phyloP scores from a whole-genome alignment of 1,140 invertebrate genomes.

The Drosophila nikananu region DNA sequence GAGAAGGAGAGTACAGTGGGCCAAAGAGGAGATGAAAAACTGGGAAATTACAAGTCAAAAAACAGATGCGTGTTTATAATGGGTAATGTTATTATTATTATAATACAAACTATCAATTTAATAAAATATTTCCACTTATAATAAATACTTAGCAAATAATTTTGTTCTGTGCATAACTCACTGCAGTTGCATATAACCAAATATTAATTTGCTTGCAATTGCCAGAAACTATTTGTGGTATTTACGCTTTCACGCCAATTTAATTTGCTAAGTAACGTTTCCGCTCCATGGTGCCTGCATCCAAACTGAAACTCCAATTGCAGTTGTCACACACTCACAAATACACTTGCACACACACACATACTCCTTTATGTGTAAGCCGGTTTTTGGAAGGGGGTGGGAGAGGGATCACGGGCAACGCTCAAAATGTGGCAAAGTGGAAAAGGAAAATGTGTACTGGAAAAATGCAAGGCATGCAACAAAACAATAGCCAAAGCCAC shows the following conservation, averaged over 20 bases:
- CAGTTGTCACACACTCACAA: conserved; percentile 42
- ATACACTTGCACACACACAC: conserved; percentile 5
- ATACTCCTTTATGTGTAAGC: conserved; percentile 53
- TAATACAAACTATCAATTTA: neutral
- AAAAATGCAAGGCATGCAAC: conserved; percentile 66
- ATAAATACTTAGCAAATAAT: neutral
- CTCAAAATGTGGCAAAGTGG: conserved; percentile 67
- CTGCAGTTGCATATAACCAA: neutral
- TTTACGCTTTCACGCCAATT: conserved; percentile 44
- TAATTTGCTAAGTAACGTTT: conserved; percentile 24
- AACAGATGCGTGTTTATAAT: too few relatives aligned
- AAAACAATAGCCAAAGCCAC: conserved; percentile 42
- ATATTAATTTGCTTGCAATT: conserved; percentile 1
- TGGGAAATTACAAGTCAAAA: too few relatives aligned
- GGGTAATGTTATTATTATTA: too few relatives aligned
- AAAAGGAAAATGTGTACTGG: conserved; percentile 60
- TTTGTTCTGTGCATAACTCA: neutral
- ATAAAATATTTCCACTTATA: too few relatives aligned
- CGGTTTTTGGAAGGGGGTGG: conserved; percentile 48
- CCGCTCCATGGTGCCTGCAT: conserved; percentile 43
- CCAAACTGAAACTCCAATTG: conserved; percentile 48
- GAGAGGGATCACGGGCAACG: conserved; percentile 33
- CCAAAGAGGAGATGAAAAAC: neutral
- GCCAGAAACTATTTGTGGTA: conserved; percentile 26
- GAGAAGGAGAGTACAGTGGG: conserved; percentile 43